Evolutionary conservation across 2,888 invertebrate genomes (phyloP), one percentile per base, ranked within the genome.

Genomic region (Helobdella robusta): DNA sequence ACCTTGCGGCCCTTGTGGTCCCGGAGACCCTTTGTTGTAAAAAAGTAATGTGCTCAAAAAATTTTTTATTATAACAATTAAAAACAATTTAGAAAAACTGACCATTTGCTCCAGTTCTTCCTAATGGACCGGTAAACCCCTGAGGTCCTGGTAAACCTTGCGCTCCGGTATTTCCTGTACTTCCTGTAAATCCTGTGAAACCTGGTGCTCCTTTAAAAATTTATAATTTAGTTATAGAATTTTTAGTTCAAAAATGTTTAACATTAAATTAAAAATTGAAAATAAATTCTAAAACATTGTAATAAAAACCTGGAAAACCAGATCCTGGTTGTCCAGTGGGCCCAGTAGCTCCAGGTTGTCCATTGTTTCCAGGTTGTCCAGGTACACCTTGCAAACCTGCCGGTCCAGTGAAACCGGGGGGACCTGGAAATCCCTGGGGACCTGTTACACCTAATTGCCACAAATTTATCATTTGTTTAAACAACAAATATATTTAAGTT

Each of bases 171-270:
- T 35, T 46, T 46, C 68, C 68, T 30, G 48, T 36, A 18, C 35
- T 30, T 35, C 68, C 68, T 61, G 64, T 25, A n/a, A 56, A 35
- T 59, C 68, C 70, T 6, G 18, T 18, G 11, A 60, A 44, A 40
- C 70, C 70, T n/a, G 62, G 50, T 28, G 44, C 54, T 46, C 69
- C 67, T 4, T 50, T 34, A 34, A n/a, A n/a, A n/a, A n/a, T n/a
- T n/a, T n/a, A n/a, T n/a, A n/a, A n/a, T n/a, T n/a, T n/a, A n/a
- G n/a, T n/a, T n/a, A n/a, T n/a, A n/a, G n/a, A n/a, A n/a, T n/a
- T n/a, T n/a, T n/a, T n/a, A n/a, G n/a, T n/a, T n/a, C n/a, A n/a
- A n/a, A n/a, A n/a, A n/a, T n/a, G n/a, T n/a, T 32, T 65, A 64
- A 4, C 48, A 34, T 2, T 2, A 32, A n/a, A 64, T 65, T 25